These are phyloP conservation scores for Corythaeola cristata DNA, from an alignment of 2,113 vertebrate species.

Conservation along the genomic window DNA sequence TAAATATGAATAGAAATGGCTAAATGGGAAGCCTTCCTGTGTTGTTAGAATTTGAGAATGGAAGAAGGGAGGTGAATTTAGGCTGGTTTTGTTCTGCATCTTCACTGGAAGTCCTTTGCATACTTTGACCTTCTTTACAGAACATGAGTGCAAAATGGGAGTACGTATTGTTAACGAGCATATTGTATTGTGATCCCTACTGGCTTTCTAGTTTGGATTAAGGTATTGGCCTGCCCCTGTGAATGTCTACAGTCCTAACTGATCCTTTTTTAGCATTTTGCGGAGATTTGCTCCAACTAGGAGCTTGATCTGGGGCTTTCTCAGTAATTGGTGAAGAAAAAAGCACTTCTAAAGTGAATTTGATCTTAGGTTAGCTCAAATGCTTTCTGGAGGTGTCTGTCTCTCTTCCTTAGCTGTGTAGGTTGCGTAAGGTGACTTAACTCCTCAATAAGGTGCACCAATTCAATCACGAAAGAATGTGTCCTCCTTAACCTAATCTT, in stretches of 20 bases:
- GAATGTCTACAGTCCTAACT: not conserved
- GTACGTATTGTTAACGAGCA: not conserved
- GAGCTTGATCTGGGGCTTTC: not conserved
- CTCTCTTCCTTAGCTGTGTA: not conserved
- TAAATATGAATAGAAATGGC: not conserved
- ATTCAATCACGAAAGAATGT: not conserved
- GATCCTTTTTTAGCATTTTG: not conserved
- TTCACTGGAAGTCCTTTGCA: not conserved
- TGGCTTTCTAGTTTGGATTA: not conserved
- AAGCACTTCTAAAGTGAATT: constrained; percentile 4
- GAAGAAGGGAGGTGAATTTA: not conserved
- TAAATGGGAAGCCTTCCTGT: not conserved
- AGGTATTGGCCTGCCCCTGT: not conserved
- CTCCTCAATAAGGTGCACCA: not conserved
- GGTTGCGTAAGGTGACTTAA: not conserved
- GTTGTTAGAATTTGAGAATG: not conserved
- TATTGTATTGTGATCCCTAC: not conserved
- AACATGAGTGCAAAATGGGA: not conserved
- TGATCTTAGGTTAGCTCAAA: not conserved
- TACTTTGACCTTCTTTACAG: not conserved
- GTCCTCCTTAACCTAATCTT: not conserved
- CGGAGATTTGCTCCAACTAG: not conserved
- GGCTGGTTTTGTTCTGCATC: not conserved
- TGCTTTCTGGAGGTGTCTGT: not conserved
- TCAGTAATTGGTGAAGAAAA: constrained; percentile 2